Conservation (phyloP, 2,888 invertebrate species). For the Eustalomyia histrio region DNA sequence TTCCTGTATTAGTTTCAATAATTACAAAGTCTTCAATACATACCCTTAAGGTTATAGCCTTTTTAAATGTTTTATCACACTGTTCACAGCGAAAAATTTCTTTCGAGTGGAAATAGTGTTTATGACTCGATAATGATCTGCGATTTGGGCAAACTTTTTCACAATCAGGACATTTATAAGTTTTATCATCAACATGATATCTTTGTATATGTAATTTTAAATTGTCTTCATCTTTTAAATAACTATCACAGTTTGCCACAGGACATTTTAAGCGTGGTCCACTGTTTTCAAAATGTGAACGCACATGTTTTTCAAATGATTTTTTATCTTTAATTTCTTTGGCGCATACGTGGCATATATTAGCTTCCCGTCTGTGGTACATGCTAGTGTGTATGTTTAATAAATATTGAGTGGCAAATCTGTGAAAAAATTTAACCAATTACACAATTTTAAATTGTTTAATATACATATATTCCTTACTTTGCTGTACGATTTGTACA, state of each 20-base stretch:
- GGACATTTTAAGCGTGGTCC: conserved; percentile 77
- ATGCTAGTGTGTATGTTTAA: conserved; percentile 73
- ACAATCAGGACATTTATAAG: conserved; percentile 72
- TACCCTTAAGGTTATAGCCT: conserved; percentile 76
- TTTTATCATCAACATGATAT: conserved; percentile 71
- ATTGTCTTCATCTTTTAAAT: conserved; percentile 77
- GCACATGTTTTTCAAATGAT: conserved; percentile 75
- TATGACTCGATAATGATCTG: conserved; percentile 77
- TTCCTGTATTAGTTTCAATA: too few relatives aligned
- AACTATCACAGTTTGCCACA: conserved; percentile 76
- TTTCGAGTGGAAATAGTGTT: conserved; percentile 76
- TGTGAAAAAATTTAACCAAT: conserved; percentile 46
- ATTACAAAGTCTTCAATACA: too few relatives aligned
- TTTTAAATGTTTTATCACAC: conserved; percentile 78
- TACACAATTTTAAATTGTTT: background rate
- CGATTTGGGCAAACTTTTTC: conserved; percentile 76
- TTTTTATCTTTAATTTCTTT: conserved; percentile 77
- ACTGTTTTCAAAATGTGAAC: conserved; percentile 74
- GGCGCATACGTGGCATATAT: conserved; percentile 78
- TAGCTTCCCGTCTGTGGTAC: conserved; percentile 74
- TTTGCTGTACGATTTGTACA: conserved; percentile 68
- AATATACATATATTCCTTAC: conserved; percentile 11
- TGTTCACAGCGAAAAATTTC: conserved; percentile 73
- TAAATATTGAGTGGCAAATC: conserved; percentile 75
- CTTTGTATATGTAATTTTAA: conserved; percentile 75